These are phyloP conservation scores for Calliopsis andreniformis DNA, from an alignment of 1,140 invertebrate genomes.

Conservation along the genomic window DNA sequence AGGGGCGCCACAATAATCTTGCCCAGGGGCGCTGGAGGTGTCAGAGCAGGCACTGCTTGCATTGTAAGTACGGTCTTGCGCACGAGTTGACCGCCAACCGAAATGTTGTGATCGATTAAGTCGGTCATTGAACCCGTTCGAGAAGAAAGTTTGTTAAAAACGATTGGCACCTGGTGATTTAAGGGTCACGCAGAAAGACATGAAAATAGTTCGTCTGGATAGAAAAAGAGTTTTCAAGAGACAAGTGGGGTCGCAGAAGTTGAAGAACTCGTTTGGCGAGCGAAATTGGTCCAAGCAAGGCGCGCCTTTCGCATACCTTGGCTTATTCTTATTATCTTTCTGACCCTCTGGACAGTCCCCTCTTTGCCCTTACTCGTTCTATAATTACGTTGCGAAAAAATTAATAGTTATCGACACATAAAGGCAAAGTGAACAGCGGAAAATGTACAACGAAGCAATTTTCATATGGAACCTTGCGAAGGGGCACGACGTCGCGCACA, in stretches of 20 bases:
- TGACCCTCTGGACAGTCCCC: neutral
- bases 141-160: too few relatives aligned
- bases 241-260: slow-evolving; percentile 26
- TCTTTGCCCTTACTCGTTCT: too few relatives aligned
- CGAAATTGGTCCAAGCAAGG: neutral
- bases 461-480: neutral
- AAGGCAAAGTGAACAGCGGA: neutral
- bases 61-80: neutral
- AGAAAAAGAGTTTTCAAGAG: neutral
- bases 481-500: neutral
- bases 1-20: too few relatives aligned
- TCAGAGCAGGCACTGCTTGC: too few relatives aligned
- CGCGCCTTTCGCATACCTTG: neutral
- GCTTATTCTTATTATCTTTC: slow-evolving; percentile 32
- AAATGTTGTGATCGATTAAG: neutral
- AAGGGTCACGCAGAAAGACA: neutral
- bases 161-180: too few relatives aligned
- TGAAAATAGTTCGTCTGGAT: too few relatives aligned
- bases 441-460: too few relatives aligned
- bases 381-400: too few relatives aligned
- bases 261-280: slow-evolving; percentile 51
- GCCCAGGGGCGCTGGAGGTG: too few relatives aligned
- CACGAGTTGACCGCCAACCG: neutral
- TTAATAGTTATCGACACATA: neutral
- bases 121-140: slow-evolving; percentile 3